These are phyloP conservation scores for Silurus aristotelis DNA, from an alignment of 2,797 vertebrate species.

Conservation along the genomic window DNA sequence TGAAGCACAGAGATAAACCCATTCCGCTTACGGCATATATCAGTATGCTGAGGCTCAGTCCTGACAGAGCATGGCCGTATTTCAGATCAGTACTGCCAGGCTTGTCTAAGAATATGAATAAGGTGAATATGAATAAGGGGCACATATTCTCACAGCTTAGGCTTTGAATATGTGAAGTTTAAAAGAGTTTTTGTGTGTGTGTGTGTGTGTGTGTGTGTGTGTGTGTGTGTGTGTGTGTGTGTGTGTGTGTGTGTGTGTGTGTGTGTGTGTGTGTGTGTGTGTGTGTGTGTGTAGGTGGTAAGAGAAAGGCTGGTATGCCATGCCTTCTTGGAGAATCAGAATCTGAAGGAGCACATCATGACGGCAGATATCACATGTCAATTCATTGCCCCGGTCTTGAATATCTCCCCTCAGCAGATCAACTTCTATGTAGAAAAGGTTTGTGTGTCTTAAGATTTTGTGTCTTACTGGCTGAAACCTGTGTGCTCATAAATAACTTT, in stretches of 20 bases:
- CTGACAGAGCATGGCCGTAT: constrained; percentile 27
- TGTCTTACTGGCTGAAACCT: not conserved
- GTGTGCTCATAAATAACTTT: constrained; percentile 1
- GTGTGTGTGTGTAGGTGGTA: constrained; percentile 72
- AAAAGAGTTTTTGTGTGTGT: not conserved
- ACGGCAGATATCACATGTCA: constrained; percentile 75
- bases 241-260: constrained; percentile 35
- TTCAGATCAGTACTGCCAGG: constrained; percentile 33
- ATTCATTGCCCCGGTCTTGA: constrained; percentile 79
- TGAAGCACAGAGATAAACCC: constrained; percentile 46
- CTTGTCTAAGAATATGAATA: constrained; percentile 21
- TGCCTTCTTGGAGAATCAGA: constrained; percentile 69
- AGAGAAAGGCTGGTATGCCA: constrained; percentile 80
- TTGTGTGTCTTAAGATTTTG: constrained; percentile 32
- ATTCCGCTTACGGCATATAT: not conserved
- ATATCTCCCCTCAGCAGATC: constrained; percentile 76
- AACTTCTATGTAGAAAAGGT: constrained; percentile 84
- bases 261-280: constrained; percentile 30
- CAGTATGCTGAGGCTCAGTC: constrained; percentile 3
- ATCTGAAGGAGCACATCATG: constrained; percentile 72
- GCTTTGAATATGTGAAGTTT: constrained; percentile 14
- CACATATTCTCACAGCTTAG: constrained; percentile 9
- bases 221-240: constrained; percentile 31
- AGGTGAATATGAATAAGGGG: not conserved
- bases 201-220: too few relatives aligned